phyloP scores from a whole-genome alignment of 2,797 vertebrate genomes.

The Mastacembelus armatus region DNA sequence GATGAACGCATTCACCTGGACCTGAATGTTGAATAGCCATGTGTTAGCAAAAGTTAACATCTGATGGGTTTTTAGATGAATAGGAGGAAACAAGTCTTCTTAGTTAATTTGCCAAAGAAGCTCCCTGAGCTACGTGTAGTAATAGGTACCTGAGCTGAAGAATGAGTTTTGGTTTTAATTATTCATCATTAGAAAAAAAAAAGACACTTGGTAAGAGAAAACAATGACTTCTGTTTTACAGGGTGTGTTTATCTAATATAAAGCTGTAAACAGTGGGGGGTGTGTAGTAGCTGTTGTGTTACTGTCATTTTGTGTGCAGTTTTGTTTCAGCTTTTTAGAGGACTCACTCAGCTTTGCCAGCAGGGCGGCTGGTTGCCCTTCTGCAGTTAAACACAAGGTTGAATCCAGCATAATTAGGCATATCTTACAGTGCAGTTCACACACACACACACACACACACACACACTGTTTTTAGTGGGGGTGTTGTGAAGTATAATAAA shows the following conservation, averaged over 20 bases:
- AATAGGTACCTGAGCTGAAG: not conserved
- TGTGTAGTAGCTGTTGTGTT: too few species aligned
- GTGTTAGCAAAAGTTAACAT: conserved; percentile 24
- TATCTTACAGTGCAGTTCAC: conserved; percentile 16
- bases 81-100: conserved; percentile 5
- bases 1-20: not conserved
- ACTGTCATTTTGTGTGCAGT: not conserved
- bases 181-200: not conserved
- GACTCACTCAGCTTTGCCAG: conserved; percentile 7
- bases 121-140: conserved; percentile 2
- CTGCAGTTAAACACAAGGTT: conserved; percentile 45
- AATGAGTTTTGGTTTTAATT: too few species aligned
- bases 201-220: not conserved
- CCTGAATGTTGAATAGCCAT: conserved; percentile 21
- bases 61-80: conserved; percentile 57
- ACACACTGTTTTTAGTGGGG: not conserved
- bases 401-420: conserved; percentile 34
- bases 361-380: conserved; percentile 38
- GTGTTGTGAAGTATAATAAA: conserved; percentile 25
- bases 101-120: conserved; percentile 46
- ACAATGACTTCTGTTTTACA: not conserved
- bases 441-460: conserved; percentile 16
- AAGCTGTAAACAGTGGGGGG: not conserved
- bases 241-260: not conserved
- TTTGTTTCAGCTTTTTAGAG: not conserved